A percentile compares a stretch with the other conserved stretches of the same genome.
Evolutionary conservation across 2,113 vertebrate species (phyloP).

Genomic region (Mixornis gularis): DNA sequence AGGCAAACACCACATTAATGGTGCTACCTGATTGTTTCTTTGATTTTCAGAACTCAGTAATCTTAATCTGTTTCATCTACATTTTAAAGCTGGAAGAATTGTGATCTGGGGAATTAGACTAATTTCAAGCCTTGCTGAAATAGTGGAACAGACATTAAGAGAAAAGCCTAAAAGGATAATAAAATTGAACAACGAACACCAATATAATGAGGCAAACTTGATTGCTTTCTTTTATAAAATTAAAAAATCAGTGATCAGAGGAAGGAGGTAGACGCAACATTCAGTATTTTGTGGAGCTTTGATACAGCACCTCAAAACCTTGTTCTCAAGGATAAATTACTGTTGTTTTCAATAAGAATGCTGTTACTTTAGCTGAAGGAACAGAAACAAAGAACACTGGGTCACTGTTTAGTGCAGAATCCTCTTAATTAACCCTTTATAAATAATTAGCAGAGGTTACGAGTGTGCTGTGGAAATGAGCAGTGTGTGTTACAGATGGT

Average conservation of each 20-base stretch:
- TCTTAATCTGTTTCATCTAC: constrained; percentile 44
- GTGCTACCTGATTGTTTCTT: not conserved
- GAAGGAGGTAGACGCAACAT: not conserved
- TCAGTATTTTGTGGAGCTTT: not conserved
- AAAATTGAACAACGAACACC: constrained; percentile 23
- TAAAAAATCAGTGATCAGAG: constrained; percentile 32
- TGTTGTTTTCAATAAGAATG: not conserved
- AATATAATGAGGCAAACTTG: constrained; percentile 34
- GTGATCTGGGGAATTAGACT: constrained; percentile 47
- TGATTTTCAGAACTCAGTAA: constrained; percentile 45
- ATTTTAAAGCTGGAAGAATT: constrained; percentile 27
- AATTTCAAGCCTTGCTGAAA: constrained; percentile 52
- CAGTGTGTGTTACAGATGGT: not conserved
- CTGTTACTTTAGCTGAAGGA: constrained; percentile 3
- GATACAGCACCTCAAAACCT: not conserved
- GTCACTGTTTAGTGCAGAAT: constrained; percentile 19
- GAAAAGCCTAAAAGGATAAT: constrained; percentile 39
- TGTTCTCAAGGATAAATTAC: not conserved
- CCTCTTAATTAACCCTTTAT: constrained; percentile 54
- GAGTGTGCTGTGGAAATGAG: not conserved
- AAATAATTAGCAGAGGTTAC: constrained; percentile 49
- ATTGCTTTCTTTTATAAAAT: constrained; percentile 47
- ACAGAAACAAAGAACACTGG: constrained; percentile 22
- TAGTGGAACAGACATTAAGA: constrained; percentile 43
- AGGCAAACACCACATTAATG: not conserved